Percentiles rank a stretch among this genome's conserved stretches.
Evolutionary conservation across 2,888 invertebrate species (phyloP).

Genomic region (Tenthredo amoena): DNA sequence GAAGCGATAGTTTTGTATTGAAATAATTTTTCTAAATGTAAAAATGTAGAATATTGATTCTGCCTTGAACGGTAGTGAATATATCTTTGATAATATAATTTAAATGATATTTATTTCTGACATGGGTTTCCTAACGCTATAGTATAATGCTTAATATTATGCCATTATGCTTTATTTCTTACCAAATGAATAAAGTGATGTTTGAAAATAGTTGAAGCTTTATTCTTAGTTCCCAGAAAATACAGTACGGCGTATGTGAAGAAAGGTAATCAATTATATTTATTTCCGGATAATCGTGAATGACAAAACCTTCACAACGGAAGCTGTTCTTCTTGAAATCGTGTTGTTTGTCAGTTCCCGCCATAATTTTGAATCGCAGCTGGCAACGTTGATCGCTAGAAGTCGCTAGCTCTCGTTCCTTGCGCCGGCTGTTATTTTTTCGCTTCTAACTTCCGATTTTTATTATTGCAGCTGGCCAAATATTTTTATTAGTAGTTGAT

Average conservation of each 20-base stretch:
- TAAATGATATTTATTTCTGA: slow-evolving; percentile 10
- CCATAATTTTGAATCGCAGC: slow-evolving; percentile 38
- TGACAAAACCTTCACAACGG: background rate
- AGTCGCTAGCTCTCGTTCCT: slow-evolving; percentile 5
- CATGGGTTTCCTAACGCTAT: slow-evolving; percentile 3
- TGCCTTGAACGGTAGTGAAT: background rate
- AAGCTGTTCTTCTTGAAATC: background rate
- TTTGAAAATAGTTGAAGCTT: background rate
- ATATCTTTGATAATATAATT: slow-evolving; percentile 37
- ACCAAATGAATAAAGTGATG: slow-evolving; percentile 18
- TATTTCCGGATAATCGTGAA: background rate
- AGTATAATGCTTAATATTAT: background rate
- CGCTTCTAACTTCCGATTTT: slow-evolving; percentile 38
- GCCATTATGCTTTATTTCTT: background rate
- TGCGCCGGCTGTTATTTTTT: slow-evolving; percentile 8
- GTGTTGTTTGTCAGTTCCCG: background rate
- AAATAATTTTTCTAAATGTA: slow-evolving; percentile 45
- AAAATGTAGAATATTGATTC: slow-evolving; percentile 38
- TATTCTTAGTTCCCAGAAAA: background rate
- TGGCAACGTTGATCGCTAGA: background rate
- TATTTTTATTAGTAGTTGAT: slow-evolving; percentile 23
- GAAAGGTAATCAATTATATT: background rate
- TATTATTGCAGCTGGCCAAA: slow-evolving; percentile 18
- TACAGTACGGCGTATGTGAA: background rate
- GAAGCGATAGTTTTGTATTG: slow-evolving; percentile 17